Conservation (phyloP, 2,113 vertebrate species). For the Scopus umbretta region DNA sequence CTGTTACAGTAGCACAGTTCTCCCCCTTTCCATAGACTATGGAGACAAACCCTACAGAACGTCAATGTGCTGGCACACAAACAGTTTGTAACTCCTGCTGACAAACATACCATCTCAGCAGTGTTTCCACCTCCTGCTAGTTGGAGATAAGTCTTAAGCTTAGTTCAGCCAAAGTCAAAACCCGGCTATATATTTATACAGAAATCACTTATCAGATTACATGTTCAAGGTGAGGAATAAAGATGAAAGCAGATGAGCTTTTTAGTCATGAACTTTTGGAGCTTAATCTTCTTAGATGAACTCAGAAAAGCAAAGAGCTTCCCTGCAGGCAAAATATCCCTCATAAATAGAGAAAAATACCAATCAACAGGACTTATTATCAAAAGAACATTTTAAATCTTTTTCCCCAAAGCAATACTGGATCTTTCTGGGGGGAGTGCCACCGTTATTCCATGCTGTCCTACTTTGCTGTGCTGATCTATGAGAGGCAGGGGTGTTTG, state of each 20-base stretch:
- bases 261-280: constrained; percentile 22
- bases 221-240: background rate
- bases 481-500: background rate
- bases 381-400: background rate
- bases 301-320: constrained; percentile 24
- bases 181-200: background rate
- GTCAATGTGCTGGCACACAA: background rate
- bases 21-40: rapidly evolving
- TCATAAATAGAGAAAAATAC: constrained; percentile 11
- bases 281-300: constrained; percentile 52
- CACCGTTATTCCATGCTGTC: background rate
- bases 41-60: background rate
- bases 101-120: background rate
- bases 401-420: background rate
- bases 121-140: background rate
- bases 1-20: background rate
- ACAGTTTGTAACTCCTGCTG: background rate
- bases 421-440: background rate
- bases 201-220: background rate
- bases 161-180: constrained; percentile 26
- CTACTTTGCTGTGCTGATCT: background rate
- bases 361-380: background rate
- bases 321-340: background rate
- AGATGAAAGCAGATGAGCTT: constrained; percentile 26
- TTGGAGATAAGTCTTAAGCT: background rate